phyloP scores from a whole-genome alignment of 2,888 invertebrate species.

The Eupithecia insigniata region DNA sequence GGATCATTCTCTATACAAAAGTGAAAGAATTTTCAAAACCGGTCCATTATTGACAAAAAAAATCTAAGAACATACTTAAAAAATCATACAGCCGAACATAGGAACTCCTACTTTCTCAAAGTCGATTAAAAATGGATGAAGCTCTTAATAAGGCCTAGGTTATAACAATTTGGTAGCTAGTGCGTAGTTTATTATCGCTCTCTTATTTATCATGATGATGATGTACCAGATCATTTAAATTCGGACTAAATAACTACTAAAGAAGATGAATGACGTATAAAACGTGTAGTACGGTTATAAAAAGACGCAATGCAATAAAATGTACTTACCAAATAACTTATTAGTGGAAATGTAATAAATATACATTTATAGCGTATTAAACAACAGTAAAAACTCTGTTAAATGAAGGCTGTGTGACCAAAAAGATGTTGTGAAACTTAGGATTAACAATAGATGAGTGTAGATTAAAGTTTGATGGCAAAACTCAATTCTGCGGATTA shows the following conservation, averaged over 20 bases:
- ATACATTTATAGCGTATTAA: conserved; percentile 79
- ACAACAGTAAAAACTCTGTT: conserved; percentile 77
- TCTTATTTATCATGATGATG: conserved; percentile 20
- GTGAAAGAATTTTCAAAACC: too few species aligned
- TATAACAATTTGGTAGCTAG: neutral
- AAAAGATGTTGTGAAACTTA: conserved; percentile 63
- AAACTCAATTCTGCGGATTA: conserved; percentile 41
- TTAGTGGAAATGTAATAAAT: conserved; percentile 75
- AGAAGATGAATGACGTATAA: conserved; percentile 56
- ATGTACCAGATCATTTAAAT: conserved; percentile 42
- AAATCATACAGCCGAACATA: too few species aligned
- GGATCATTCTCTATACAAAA: too few species aligned
- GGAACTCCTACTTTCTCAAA: too few species aligned
- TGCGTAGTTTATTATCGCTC: neutral
- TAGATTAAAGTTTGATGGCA: conserved; percentile 41
- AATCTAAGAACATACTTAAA: too few species aligned
- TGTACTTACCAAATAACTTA: conserved; percentile 70
- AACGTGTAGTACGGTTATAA: conserved; percentile 61
- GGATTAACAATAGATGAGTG: conserved; percentile 54
- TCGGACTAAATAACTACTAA: conserved; percentile 62
- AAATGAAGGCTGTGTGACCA: conserved; percentile 58
- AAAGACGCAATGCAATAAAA: conserved; percentile 71
- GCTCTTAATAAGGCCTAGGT: neutral
- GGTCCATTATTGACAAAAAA: too few species aligned
- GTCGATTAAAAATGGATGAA: neutral